Base-by-base conservation (phyloP, 1,140 invertebrate genomes). In the Microplitis mediator region DNA sequence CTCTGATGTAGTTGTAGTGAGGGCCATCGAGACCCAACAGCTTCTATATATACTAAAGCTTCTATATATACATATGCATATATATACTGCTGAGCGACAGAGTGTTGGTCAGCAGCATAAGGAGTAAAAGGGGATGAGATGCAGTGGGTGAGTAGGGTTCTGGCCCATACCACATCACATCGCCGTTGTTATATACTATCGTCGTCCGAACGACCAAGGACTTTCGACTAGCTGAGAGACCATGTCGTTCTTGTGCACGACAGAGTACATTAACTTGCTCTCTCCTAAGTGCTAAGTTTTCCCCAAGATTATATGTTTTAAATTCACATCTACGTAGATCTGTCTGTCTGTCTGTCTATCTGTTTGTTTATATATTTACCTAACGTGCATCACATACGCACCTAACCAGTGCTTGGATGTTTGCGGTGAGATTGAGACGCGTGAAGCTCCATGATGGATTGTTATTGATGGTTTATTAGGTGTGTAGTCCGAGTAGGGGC, bases 211-310 rank as follows among this genome's bases (percentile, higher is more conserved):
- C 71, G 71, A 73, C 78, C 39, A 58, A 76, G 73, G 77, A 77
- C 65, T 76, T 72, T 75, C 72, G 65, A 54, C 52, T 54, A 4
- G 23, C 56, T 34, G 16, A 23, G 8, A 58, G 14, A 31, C 5
- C 8, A 9, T 11, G 71, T 73, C 65, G 65, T 76, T 56, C 63
- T 62, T 69, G 23, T 64, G 63, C 32, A 56, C 14, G 16, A 11
- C 4, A 77, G 78, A 77, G 79, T 84, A 80, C 84, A 85, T 84
- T 84, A 85, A 85, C 84, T 83, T 79, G 77, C 81, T 80, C 81
- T 77, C 79, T 77, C 77, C 82, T 85, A 86, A 86, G 84, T 86
- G 85, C 79, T 81, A 85, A 85, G 84, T 86, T 86, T 85, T 80
- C 77, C 23, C 78, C 77, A 85, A 85, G 83, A 86, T 86, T 84